Base-by-base conservation (phyloP, 1,140 invertebrate species). In the Acyrthosiphon pisum region DNA sequence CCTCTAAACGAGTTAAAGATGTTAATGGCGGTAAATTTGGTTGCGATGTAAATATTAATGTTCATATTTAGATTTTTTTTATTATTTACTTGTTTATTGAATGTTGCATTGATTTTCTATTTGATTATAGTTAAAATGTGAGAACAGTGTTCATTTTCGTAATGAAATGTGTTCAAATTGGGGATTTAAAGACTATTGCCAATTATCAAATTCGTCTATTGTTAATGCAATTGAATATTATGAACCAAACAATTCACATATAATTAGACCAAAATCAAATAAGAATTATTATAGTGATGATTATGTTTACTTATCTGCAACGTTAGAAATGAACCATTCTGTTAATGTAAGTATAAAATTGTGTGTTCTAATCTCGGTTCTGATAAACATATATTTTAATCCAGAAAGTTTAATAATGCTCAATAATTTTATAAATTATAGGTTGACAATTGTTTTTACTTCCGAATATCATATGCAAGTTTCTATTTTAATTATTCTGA, bases 91-190 rank as follows among this genome's bases (percentile, higher is more conserved):
- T 60, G 7, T n/a, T 37, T 56, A 44, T 92, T 46, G n/a, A 53
- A 44, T 91, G 1, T 48, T 44, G 11, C 44, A 91, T 56, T 56
- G 22, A 53, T 37, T 56, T 11, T 48, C 1, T 44, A 30, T 60
- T 90, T 90, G 6, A 60, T 60, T 90, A 14, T 50, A 92, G 91
- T 37, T 92, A 30, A 92, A 92, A 41, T 92, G 91, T 92, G 1
- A 50, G 30, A 92, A 84, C 44, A 92, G 46, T 92, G 35, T 35
- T 26, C 23, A 50, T 81, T 92, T 92, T 84, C 46, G 30, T 7
- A 53, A 84, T 84, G 91, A 92, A 53, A 48, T 92, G 30, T 92
- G 91, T 26, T 22, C 22, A 11, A 53, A 2, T 83, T 92, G 91
- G 91, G 35, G 35, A 26, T 83, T 92, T 92, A 48, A 48, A 23